Conservation (phyloP, 2,797 vertebrate genomes). For the Thripadectes ignobilis region DNA sequence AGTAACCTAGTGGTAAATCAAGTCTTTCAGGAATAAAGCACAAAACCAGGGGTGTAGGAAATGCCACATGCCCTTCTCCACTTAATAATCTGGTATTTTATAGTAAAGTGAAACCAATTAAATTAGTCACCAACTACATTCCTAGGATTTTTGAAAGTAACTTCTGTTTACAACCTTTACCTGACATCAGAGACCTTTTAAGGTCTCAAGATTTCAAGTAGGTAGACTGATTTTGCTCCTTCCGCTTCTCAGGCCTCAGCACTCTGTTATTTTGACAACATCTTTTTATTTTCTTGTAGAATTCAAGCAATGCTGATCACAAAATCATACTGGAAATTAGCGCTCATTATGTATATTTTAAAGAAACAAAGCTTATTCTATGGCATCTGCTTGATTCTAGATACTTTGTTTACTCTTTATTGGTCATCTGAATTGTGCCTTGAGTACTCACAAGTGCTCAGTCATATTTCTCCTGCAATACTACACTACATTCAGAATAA, state of each 20-base stretch:
- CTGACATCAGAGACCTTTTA: neutral
- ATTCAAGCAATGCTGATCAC: neutral
- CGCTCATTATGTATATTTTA: neutral
- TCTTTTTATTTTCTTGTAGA: neutral
- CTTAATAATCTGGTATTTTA: neutral
- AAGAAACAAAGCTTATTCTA: neutral
- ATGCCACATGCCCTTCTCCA: neutral
- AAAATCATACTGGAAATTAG: neutral
- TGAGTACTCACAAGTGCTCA: neutral
- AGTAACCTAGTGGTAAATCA: neutral
- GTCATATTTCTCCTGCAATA: neutral
- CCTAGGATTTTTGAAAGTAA: neutral
- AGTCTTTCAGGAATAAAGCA: neutral
- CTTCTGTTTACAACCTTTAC: neutral
- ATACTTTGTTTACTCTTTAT: neutral
- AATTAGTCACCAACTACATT: neutral
- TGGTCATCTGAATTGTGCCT: neutral
- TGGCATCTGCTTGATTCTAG: neutral
- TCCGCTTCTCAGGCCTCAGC: neutral
- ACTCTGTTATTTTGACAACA: neutral
- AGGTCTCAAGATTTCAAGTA: neutral
- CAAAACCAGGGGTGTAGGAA: neutral
- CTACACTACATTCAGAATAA: neutral
- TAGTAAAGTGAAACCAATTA: neutral
- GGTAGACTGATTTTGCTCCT: neutral